Base-by-base conservation (phyloP, 2,113 vertebrate species). In the Haplochromis vanheusdeni region DNA sequence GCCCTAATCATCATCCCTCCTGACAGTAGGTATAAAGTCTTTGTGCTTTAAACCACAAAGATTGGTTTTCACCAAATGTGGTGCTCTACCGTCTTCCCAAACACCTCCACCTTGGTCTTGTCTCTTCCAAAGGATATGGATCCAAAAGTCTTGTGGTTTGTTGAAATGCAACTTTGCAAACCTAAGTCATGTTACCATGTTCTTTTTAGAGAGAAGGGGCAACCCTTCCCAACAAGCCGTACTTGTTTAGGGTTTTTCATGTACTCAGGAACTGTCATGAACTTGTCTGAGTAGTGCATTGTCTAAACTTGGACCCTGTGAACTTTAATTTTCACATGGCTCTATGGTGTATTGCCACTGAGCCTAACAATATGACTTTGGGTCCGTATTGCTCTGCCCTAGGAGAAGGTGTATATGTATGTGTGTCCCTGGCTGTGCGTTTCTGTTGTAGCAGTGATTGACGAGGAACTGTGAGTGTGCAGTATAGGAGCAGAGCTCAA, bases 371-470 rank as follows among this genome's bases (percentile, higher is more conserved):
- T n/a, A n/a, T n/a, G n/a, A n/a, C n/a, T n/a, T n/a, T n/a, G n/a
- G n/a, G n/a, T n/a, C n/a, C n/a, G n/a, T n/a, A n/a, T n/a, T n/a
- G n/a, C n/a, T n/a, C n/a, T n/a, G n/a, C n/a, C n/a, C n/a, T n/a
- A n/a, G n/a, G n/a, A n/a, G n/a, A n/a, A n/a, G n/a, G n/a, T n/a
- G n/a, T n/a, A n/a, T n/a, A n/a, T n/a, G n/a, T n/a, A n/a, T n/a
- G n/a, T n/a, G 52, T 58, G 87, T 83, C 19, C 16, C 14, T 73
- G 80, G 31, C 73, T 80, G 62, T 55, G 23, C 51, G 56, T 80
- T 85, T 82, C 85, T 86, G 85, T 84, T 75, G 82, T 87, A 60
- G 85, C 86, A 70, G 88, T 95, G 95, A 96, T 95, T 95, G 95
- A 95, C 93, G 90, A 93, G 92, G 79, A 90, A 55, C 70, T 79